Percentiles rank a stretch among this genome's conserved stretches.
Conservation (phyloP, 2,797 vertebrate species). For the Crenuchus spilurus region DNA sequence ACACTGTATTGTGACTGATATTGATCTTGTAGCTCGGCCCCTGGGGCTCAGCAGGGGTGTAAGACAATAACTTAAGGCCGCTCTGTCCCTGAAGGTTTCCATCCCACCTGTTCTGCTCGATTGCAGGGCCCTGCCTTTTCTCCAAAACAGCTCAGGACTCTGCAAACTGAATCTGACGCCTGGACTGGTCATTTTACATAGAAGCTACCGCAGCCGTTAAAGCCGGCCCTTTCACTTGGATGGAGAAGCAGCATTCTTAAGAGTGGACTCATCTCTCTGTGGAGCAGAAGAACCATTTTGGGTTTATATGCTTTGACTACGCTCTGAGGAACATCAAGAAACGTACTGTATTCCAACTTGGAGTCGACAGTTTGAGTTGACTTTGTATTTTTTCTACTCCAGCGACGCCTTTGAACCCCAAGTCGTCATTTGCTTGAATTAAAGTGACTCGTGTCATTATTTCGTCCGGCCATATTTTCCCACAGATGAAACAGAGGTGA, state of each 20-base stretch:
- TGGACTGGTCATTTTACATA: not conserved
- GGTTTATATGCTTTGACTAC: not conserved
- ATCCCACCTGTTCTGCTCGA: constrained; percentile 72
- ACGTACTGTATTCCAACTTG: not conserved
- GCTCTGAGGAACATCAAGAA: not conserved
- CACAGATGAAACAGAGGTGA: constrained; percentile 66
- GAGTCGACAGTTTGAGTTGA: not conserved
- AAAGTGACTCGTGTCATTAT: constrained; percentile 45
- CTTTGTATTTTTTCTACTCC: not conserved
- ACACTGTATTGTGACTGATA: constrained; percentile 72
- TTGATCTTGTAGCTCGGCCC: constrained; percentile 73
- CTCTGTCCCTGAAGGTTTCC: constrained; percentile 64
- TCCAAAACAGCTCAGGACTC: not conserved
- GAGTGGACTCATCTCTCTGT: not conserved
- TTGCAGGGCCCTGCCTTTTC: constrained; percentile 22
- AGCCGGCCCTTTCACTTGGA: constrained; percentile 9
- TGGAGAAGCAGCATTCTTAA: constrained; percentile 5
- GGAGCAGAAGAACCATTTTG: not conserved
- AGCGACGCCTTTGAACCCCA: not conserved
- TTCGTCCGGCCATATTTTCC: constrained; percentile 56
- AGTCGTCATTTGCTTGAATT: constrained; percentile 19
- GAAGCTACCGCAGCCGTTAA: not conserved
- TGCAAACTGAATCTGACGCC: not conserved
- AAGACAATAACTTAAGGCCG: constrained; percentile 80
- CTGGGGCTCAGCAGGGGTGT: constrained; percentile 68